These are phyloP conservation scores for Chondrilla cf. caribensis DNA, from an alignment of 37 sponge, comb jelly and placozoan genomes.

Conservation along the genomic window DNA sequence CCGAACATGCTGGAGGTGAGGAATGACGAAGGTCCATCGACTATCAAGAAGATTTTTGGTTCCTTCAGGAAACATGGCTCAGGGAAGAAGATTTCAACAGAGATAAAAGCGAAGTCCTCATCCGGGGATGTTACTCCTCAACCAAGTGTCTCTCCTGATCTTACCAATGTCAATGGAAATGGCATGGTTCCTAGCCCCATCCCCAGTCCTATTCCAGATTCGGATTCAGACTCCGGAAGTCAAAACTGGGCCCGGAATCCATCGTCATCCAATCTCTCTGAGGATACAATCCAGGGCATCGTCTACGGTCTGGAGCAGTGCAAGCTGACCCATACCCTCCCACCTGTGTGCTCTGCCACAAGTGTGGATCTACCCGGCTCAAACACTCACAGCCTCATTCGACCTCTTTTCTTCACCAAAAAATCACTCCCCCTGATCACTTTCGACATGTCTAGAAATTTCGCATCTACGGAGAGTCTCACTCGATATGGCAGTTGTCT, in stretches of 20 bases:
- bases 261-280: slow-evolving; percentile 31
- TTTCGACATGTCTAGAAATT: slow-evolving; percentile 43
- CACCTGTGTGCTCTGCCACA: slow-evolving; percentile 23
- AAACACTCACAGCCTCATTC: slow-evolving; percentile 7
- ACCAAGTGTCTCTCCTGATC: too few species aligned
- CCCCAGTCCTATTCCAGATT: not conserved
- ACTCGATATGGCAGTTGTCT: slow-evolving; percentile 4
- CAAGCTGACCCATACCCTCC: not conserved
- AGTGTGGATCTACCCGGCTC: slow-evolving; percentile 45
- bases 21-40: not conserved
- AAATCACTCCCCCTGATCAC: slow-evolving; percentile 32
- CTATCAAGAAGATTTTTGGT: not conserved
- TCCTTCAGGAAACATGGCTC: not conserved
- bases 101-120: too few species aligned
- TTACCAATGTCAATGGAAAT: not conserved
- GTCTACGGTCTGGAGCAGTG: slow-evolving; percentile 28
- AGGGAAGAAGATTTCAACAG: not conserved
- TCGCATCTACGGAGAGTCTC: slow-evolving; percentile 28
- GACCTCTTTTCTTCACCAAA: slow-evolving; percentile 45
- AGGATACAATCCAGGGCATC: slow-evolving; percentile 37
- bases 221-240: not conserved
- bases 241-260: not conserved
- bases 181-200: not conserved
- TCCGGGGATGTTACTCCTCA: too few species aligned
- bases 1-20: not conserved